Percentiles rank a stretch among this genome's conserved stretches.
These are phyloP conservation scores for Drosophila sp. DNA, from an alignment of 1,140 invertebrate species.

Conservation along the genomic window DNA sequence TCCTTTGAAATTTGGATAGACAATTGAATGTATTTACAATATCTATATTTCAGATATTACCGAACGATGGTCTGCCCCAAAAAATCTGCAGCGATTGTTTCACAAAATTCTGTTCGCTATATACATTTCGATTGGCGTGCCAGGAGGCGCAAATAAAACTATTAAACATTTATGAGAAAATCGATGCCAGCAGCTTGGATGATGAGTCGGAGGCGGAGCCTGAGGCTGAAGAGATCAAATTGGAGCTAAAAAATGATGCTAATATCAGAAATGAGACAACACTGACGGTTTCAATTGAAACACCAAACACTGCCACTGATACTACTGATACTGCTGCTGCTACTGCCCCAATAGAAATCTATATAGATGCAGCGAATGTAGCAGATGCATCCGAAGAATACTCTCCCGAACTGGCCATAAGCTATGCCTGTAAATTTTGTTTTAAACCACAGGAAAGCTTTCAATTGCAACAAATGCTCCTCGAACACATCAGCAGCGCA, in stretches of 20 bases:
- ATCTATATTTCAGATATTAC: slow-evolving; percentile 54
- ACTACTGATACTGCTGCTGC: slow-evolving; percentile 15
- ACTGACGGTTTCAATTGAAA: slow-evolving; percentile 52
- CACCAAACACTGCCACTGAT: slow-evolving; percentile 63
- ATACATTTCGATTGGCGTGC: slow-evolving; percentile 69
- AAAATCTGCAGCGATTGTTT: slow-evolving; percentile 80
- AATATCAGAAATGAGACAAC: slow-evolving; percentile 23
- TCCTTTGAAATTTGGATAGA: neutral
- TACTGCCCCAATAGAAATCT: slow-evolving; percentile 51
- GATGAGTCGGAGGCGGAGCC: slow-evolving; percentile 41
- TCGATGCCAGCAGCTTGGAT: slow-evolving; percentile 64
- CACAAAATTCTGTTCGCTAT: slow-evolving; percentile 74
- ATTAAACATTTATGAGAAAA: slow-evolving; percentile 78
- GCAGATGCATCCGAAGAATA: slow-evolving; percentile 35
- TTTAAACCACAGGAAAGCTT: slow-evolving; percentile 61
- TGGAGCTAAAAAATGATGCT: slow-evolving; percentile 3
- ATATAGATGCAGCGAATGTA: slow-evolving; percentile 48
- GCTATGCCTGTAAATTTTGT: slow-evolving; percentile 75
- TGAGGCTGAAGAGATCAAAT: slow-evolving; percentile 22
- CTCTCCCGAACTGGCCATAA: slow-evolving; percentile 49
- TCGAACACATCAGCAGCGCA: slow-evolving; percentile 65
- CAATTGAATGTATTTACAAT: neutral
- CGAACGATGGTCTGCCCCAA: slow-evolving; percentile 75
- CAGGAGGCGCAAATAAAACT: slow-evolving; percentile 74
- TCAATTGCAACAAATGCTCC: slow-evolving; percentile 62